These are phyloP conservation scores for Ridgeia piscesae DNA, from an alignment of 1,140 invertebrate species.

Conservation along the genomic window DNA sequence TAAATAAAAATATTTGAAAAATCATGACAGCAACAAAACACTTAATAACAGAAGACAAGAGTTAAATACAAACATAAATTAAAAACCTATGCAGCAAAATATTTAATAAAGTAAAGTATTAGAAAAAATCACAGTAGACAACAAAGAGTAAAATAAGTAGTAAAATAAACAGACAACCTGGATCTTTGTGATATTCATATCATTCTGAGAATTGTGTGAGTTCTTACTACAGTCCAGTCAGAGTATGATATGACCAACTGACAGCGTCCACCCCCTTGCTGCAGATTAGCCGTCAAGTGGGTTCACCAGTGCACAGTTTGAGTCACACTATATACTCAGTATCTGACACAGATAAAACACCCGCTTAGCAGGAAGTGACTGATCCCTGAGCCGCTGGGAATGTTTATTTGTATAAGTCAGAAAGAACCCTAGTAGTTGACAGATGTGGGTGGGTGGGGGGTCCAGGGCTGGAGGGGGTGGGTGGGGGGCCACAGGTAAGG, in stretches of 20 bases:
- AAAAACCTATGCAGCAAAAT: no score
- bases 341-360: neutral
- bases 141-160: neutral
- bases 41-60: no score
- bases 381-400: neutral
- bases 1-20: neutral
- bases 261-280: neutral
- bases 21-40: no score
- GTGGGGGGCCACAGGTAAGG: neutral
- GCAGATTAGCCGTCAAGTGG: neutral
- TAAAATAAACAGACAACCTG: neutral
- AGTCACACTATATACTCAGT: neutral
- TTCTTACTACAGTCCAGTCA: neutral
- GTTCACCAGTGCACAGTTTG: neutral
- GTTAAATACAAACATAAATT: no score
- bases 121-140: neutral
- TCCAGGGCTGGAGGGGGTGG: neutral
- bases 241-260: neutral
- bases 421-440: constrained; percentile 1
- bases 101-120: no score
- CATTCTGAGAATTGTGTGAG: neutral
- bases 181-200: neutral
- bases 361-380: neutral
- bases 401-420: neutral
- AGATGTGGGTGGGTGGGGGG: neutral